A percentile compares a stretch with the other conserved stretches of the same genome.
phyloP scores from a whole-genome alignment of 1,140 invertebrate genomes.

The Ceratosolen solmsi region DNA sequence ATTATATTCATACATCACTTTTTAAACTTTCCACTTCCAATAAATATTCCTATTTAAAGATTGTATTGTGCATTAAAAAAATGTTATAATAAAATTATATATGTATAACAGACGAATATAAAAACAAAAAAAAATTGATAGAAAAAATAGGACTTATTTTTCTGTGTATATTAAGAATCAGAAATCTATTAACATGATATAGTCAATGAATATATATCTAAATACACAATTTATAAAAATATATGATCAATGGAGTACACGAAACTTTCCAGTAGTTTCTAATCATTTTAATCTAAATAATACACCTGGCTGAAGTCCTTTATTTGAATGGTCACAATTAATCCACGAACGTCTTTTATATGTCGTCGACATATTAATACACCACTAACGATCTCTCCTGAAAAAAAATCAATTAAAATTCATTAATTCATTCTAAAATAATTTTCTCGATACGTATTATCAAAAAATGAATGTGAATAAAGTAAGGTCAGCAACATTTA shows the following conservation, averaged over 20 bases:
- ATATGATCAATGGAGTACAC: background rate
- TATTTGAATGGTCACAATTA: conserved; percentile 74
- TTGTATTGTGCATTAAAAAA: conserved; percentile 37
- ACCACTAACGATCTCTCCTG: conserved; percentile 78
- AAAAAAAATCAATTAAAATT: conserved; percentile 37
- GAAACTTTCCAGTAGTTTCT: background rate
- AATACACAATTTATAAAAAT: background rate
- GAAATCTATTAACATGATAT: background rate
- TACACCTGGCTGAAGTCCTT: conserved; percentile 67
- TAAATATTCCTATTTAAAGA: too few species aligned
- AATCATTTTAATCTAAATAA: conserved; percentile 66
- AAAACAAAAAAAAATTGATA: conserved; percentile 35
- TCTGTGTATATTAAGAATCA: too few species aligned
- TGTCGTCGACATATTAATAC: conserved; percentile 78
- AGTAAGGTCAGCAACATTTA: too few species aligned
- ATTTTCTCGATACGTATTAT: too few species aligned
- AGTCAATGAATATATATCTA: background rate
- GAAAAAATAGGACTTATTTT: conserved; percentile 34
- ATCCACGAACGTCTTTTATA: conserved; percentile 75
- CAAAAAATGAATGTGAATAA: too few species aligned
- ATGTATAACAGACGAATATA: too few species aligned
- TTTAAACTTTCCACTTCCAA: background rate
- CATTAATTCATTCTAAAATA: too few species aligned
- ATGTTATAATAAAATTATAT: conserved; percentile 25
- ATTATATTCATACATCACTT: background rate